Evolutionary conservation across 2,797 vertebrate genomes (phyloP).

Genomic region (Tenualosa ilisha): DNA sequence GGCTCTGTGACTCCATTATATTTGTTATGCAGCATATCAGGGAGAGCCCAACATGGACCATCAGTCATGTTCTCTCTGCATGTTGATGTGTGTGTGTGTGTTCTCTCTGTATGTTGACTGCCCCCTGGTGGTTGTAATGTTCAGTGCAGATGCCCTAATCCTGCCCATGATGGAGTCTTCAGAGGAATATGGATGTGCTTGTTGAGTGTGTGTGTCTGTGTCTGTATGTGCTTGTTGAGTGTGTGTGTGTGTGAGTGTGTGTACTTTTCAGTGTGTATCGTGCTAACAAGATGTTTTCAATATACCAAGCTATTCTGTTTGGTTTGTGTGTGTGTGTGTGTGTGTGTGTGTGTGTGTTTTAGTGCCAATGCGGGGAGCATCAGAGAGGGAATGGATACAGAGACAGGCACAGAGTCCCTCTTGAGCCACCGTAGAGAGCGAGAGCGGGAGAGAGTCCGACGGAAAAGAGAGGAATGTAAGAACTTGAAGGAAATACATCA

Average conservation of each 20-base stretch:
- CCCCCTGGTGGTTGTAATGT: neutral
- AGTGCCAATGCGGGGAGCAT: conserved; percentile 93
- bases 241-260: neutral
- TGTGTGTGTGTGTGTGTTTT: conserved; percentile 49
- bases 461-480: conserved; percentile 78
- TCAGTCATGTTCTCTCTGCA: too few species aligned
- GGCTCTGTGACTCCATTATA: too few species aligned
- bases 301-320: too few species aligned
- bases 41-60: too few species aligned
- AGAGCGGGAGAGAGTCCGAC: conserved; percentile 71
- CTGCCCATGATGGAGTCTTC: too few species aligned
- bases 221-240: neutral
- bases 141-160: too few species aligned
- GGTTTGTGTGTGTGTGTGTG: conserved; percentile 15
- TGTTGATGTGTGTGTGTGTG: neutral
- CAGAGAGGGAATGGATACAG: conserved; percentile 91
- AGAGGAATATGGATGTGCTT: neutral
- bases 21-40: too few species aligned
- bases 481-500: conserved; percentile 42
- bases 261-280: neutral
- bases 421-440: conserved; percentile 90
- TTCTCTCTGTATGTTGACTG: neutral
- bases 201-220: neutral
- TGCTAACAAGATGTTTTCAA: too few species aligned
- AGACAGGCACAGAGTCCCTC: conserved; percentile 88